Conservation (phyloP, 2,113 vertebrate species). For the Phaetusa simplex region DNA sequence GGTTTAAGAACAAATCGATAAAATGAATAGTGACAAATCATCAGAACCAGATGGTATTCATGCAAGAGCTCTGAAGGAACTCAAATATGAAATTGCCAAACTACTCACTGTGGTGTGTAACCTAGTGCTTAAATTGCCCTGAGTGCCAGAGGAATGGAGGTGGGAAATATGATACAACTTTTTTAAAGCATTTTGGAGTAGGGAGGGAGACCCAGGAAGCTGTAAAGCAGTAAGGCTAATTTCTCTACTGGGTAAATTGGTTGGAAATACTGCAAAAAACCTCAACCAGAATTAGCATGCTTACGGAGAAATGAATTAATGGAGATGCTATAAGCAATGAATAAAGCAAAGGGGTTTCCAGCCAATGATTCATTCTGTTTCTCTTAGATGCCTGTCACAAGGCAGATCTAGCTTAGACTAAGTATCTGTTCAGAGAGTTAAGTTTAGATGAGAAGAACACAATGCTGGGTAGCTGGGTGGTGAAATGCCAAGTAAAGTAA, state of each 20-base stretch:
- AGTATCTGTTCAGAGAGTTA: background rate
- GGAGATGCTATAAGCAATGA: background rate
- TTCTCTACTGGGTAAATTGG: background rate
- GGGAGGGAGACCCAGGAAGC: background rate
- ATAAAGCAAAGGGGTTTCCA: background rate
- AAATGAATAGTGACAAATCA: constrained; percentile 30
- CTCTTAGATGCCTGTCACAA: background rate
- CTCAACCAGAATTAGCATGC: background rate
- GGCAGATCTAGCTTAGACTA: background rate
- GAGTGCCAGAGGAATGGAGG: background rate
- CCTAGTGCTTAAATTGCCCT: constrained; percentile 6
- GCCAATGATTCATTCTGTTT: background rate
- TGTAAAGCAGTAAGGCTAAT: background rate
- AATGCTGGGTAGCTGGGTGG: background rate
- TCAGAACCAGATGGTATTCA: background rate
- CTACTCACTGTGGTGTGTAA: constrained; percentile 11
- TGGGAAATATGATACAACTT: background rate
- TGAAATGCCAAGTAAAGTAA: background rate
- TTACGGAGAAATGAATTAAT: background rate
- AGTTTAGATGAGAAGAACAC: background rate
- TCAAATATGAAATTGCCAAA: constrained; percentile 39
- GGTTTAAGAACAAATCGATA: constrained; percentile 11
- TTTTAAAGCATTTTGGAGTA: background rate
- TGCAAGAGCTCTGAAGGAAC: constrained; percentile 11
- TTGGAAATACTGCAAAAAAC: background rate